Percentiles rank a stretch among this genome's conserved stretches.
Evolutionary conservation across 2,888 invertebrate species (phyloP).

Genomic region (Netelia fuscicornis): DNA sequence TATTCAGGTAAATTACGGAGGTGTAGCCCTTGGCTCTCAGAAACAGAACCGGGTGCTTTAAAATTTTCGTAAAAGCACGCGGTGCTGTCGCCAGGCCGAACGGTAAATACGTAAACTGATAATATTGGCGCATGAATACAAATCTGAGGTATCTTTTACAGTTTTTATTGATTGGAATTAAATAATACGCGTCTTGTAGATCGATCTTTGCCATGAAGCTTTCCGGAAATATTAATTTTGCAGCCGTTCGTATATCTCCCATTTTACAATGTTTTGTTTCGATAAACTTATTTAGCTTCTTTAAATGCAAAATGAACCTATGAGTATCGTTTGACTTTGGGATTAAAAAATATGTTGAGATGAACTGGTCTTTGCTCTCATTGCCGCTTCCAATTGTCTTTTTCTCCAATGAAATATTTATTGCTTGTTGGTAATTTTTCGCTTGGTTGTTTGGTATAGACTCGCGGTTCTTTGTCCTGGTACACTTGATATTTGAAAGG

Average conservation of each 20-base stretch:
- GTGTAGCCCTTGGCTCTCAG: no score
- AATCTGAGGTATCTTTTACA: slow-evolving; percentile 61
- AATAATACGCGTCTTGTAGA: slow-evolving; percentile 64
- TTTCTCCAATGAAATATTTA: slow-evolving; percentile 22
- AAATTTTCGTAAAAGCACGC: slow-evolving; percentile 41
- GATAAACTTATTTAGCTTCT: slow-evolving; percentile 47
- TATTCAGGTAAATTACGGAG: no score
- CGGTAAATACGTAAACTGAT: slow-evolving; percentile 57
- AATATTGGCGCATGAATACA: slow-evolving; percentile 21
- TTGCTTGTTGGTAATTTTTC: slow-evolving; percentile 1
- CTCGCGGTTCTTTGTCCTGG: slow-evolving; percentile 16
- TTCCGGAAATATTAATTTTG: no score
- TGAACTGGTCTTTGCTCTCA: slow-evolving; percentile 27
- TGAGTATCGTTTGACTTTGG: slow-evolving; percentile 31
- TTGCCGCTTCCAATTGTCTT: slow-evolving; percentile 45
- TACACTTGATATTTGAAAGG: neutral
- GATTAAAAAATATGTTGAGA: slow-evolving; percentile 33
- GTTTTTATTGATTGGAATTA: slow-evolving; percentile 43
- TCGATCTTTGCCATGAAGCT: slow-evolving; percentile 56
- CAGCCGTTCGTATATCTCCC: slow-evolving; percentile 35
- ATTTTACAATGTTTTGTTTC: slow-evolving; percentile 31
- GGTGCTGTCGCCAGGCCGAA: slow-evolving; percentile 61
- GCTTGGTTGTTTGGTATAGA: neutral
- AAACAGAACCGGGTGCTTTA: no score
- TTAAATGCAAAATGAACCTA: slow-evolving; percentile 41